Evolutionary conservation across 2,113 vertebrate genomes (phyloP), one percentile per base, ranked within the genome.

Genomic region (Tyrannus savana): DNA sequence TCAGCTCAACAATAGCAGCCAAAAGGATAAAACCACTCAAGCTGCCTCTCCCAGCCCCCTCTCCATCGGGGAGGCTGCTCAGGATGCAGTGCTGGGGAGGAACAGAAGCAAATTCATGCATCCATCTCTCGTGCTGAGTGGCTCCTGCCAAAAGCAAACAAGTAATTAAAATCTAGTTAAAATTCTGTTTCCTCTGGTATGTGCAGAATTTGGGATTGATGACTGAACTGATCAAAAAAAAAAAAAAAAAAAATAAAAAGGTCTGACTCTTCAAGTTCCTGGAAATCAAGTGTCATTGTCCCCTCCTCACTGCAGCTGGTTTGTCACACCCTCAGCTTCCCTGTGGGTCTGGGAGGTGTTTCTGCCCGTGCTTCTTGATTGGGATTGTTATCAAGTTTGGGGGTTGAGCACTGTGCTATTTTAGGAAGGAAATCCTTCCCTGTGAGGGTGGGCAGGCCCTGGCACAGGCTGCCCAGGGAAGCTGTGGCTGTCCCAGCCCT

Each of bases 141-240:
- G 76, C 92, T 90, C 74, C 90, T 96, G 96, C 90, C 95, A 94
- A 97, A 78, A 96, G 78, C 78, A 94, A 94, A 90, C 91, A 95
- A 84, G 86, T 83, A 83, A 73, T 95, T 91, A 42, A 50, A 84
- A 93, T 72, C 90, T 87, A 73, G 68, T 87, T 96, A 56, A 76
- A 96, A 94, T 89, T 92, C 91, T 24, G 25, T 66, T 96, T 96
- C 90, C 77, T 79, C 82, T 66, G 77, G 6, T 80, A 84, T 1
- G 2, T 49, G 69, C 37, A 56, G 73, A 71, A 71, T 84, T 67
- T 42, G 59, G 89, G 82, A 83, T 84, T 12, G 17, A 55, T 72
- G 35, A 49, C 12, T 85, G 83, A 71, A 73, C 14, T 63, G 81
- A 67, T 71, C 52, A 35, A 17, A 62, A 58, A 71, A 27, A n/a